Evolutionary conservation across 1,140 invertebrate species (phyloP).

Genomic region (Achatina immaculata): DNA sequence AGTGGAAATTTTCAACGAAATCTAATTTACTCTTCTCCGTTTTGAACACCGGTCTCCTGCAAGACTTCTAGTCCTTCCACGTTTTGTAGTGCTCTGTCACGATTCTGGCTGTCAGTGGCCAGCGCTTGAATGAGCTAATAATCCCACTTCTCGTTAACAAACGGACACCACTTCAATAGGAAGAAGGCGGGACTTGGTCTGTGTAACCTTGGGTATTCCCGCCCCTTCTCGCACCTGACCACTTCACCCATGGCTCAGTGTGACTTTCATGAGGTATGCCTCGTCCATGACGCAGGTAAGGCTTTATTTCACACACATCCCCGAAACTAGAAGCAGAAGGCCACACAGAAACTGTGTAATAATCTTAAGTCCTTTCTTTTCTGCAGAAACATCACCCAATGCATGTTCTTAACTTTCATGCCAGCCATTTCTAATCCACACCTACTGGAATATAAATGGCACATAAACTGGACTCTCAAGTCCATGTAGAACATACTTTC

Average conservation of each 20-base stretch:
- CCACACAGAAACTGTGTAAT: too few relatives aligned
- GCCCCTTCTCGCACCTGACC: neutral
- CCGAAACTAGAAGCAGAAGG: too few relatives aligned
- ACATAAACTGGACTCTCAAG: too few relatives aligned
- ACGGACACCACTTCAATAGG: constrained; percentile 13
- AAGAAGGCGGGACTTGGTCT: neutral
- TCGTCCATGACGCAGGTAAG: too few relatives aligned
- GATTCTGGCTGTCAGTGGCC: neutral
- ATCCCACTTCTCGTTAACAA: constrained; percentile 7
- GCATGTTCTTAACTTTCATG: too few relatives aligned
- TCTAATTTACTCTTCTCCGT: neutral
- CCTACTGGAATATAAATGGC: too few relatives aligned
- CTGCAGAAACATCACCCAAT: too few relatives aligned
- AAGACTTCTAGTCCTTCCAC: neutral
- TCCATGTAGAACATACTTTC: too few relatives aligned
- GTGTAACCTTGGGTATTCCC: neutral
- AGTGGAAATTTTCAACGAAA: neutral
- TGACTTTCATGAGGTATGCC: neutral
- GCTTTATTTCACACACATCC: too few relatives aligned
- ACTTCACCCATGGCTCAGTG: neutral
- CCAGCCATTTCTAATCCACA: too few relatives aligned
- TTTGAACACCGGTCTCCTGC: neutral
- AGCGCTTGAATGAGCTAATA: constrained; percentile 13
- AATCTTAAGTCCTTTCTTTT: too few relatives aligned
- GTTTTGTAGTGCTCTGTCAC: neutral